These are phyloP conservation scores for Blastomussa wellsi DNA, from an alignment of 92 coral and sea anemone genomes.

Conservation along the genomic window DNA sequence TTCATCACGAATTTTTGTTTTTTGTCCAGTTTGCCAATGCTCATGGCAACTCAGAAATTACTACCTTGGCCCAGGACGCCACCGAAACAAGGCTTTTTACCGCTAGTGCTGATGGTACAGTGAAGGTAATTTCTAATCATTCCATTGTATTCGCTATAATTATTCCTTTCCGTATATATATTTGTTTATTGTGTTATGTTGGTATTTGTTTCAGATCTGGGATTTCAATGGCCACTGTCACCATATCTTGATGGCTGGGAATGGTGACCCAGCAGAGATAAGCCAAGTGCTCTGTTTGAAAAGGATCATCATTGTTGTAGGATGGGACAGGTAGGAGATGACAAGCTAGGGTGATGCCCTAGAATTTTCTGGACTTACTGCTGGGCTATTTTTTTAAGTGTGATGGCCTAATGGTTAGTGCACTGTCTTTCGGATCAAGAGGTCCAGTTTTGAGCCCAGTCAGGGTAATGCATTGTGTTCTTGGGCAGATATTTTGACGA, in stretches of 20 bases:
- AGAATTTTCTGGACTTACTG: too few relatives aligned
- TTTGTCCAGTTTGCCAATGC: constrained; percentile 89
- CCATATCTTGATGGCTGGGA: constrained; percentile 93
- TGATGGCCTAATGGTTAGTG: too few relatives aligned
- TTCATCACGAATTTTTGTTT: not conserved
- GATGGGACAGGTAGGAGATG: constrained; percentile 90
- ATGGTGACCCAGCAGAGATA: constrained; percentile 94
- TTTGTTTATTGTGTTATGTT: not conserved
- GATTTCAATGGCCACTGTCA: constrained; percentile 99
- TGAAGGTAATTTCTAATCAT: constrained; percentile 73
- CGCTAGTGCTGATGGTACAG: constrained; percentile 97
- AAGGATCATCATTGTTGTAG: constrained; percentile 88
- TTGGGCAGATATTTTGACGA: too few relatives aligned
- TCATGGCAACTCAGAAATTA: constrained; percentile 95
- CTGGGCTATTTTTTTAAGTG: too few relatives aligned
- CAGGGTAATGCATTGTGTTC: too few relatives aligned
- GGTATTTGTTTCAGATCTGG: constrained; percentile 76
- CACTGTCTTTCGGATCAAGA: too few relatives aligned
- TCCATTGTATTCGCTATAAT: not conserved
- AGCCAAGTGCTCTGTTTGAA: constrained; percentile 91
- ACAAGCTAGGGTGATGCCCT: not conserved
- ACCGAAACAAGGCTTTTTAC: constrained; percentile 95
- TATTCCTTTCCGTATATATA: not conserved
- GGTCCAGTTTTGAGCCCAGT: too few relatives aligned
- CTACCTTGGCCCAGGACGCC: constrained; percentile 89